Evolutionary conservation across 2,113 vertebrate species (phyloP).

Genomic region (Mastomys natalensis): DNA sequence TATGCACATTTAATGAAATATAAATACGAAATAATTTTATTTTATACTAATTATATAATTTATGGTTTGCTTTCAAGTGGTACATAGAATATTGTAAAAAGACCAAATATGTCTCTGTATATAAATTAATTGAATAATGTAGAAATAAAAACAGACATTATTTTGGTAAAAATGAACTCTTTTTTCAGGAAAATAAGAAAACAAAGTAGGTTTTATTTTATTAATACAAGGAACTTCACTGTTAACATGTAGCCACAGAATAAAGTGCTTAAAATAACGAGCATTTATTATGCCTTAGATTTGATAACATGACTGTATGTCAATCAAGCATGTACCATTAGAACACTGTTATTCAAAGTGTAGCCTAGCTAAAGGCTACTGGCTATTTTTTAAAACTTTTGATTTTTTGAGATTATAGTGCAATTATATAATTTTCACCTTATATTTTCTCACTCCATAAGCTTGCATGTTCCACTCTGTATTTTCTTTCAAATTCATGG

Average conservation of each 20-base stretch:
- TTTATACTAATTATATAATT: background rate
- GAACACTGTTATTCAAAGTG: background rate
- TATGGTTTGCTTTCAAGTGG: background rate
- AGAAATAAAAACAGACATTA: background rate
- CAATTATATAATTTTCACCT: background rate
- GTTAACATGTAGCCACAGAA: background rate
- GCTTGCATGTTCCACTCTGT: background rate
- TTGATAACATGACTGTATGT: background rate
- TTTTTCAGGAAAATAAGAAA: background rate
- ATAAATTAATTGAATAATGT: conserved; percentile 13
- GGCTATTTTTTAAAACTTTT: background rate
- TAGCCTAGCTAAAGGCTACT: background rate
- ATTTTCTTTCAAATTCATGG: background rate
- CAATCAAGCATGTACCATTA: background rate
- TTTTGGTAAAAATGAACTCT: background rate
- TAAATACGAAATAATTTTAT: background rate
- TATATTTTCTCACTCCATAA: background rate
- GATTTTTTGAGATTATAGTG: background rate
- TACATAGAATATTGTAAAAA: background rate
- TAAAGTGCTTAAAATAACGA: background rate
- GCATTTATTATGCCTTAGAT: background rate
- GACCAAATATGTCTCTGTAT: background rate
- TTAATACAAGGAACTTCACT: background rate
- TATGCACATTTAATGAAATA: background rate
- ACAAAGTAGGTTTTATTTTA: background rate